Percentiles rank a stretch among this genome's conserved stretches.
Conservation (phyloP, 2,113 vertebrate species). For the Chloropsis cyanopogon region DNA sequence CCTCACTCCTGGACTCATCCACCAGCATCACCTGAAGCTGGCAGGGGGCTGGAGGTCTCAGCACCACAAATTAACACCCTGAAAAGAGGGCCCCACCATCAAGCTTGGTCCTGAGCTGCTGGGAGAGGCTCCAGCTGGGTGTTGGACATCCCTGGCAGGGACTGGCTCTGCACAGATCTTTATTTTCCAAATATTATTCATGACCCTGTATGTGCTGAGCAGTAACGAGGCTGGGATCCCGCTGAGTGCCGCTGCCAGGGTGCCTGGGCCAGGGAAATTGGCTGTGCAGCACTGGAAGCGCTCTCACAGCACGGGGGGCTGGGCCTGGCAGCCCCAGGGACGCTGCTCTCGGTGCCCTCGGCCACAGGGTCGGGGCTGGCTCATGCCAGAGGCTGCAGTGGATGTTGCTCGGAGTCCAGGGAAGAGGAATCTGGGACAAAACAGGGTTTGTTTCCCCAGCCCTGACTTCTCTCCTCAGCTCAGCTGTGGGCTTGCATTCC, state of each 20-base stretch:
- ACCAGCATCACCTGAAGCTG: not conserved
- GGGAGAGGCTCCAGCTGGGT: not conserved
- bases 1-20: not conserved
- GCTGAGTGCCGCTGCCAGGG: not conserved
- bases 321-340: not conserved
- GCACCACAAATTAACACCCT: not conserved
- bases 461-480: not conserved
- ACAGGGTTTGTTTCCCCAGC: slow-evolving; percentile 22
- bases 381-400: not conserved
- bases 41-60: not conserved
- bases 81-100: not conserved
- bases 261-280: not conserved
- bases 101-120: not conserved
- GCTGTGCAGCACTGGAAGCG: not conserved
- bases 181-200: not conserved
- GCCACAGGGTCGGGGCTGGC: not conserved
- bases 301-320: accelerated
- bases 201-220: not conserved
- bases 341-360: not conserved
- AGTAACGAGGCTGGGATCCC: not conserved
- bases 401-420: not conserved
- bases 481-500: not conserved
- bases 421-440: slow-evolving; percentile 3
- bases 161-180: not conserved
- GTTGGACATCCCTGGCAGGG: not conserved